Conservation (phyloP, 1,140 invertebrate genomes). For the Zaprionus ornatus region DNA sequence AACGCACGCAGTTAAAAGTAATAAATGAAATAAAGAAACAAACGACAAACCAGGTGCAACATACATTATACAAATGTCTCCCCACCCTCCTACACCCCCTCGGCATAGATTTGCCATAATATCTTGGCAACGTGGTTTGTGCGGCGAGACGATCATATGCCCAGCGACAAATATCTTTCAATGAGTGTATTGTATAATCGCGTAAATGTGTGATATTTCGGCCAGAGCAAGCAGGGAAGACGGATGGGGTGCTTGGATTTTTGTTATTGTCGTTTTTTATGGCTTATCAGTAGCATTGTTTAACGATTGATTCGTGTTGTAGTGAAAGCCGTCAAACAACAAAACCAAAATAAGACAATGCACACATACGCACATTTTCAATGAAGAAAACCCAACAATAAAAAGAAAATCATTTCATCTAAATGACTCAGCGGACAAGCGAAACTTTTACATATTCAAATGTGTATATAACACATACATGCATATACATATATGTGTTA, state of each 20-base stretch:
- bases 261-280: slow-evolving; percentile 15
- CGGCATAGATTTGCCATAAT: slow-evolving; percentile 49
- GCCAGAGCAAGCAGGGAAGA: background rate
- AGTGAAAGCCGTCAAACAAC: slow-evolving; percentile 41
- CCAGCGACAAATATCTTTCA: slow-evolving; percentile 25
- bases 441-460: slow-evolving; percentile 19
- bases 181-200: slow-evolving; percentile 47
- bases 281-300: slow-evolving; percentile 38
- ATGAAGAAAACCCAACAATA: background rate
- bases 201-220: slow-evolving; percentile 43
- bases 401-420: slow-evolving; percentile 21
- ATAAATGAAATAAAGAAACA: slow-evolving; percentile 1
- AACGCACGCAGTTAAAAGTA: slow-evolving; percentile 8
- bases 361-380: slow-evolving; percentile 9
- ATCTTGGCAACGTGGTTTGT: slow-evolving; percentile 72
- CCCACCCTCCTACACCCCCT: background rate
- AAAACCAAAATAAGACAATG: slow-evolving; percentile 24
- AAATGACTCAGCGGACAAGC: slow-evolving; percentile 39
- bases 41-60: slow-evolving; percentile 36
- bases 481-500: slow-evolving; percentile 14
- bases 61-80: slow-evolving; percentile 8
- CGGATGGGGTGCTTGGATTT: background rate
- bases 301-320: slow-evolving; percentile 21
- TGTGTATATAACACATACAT: background rate
- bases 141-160: slow-evolving; percentile 68